Percentiles rank a stretch among this genome's conserved stretches.
Conservation (phyloP, 30 jellyfish, hydroid and myxozoan species). For the Rhopilema esculentum region DNA sequence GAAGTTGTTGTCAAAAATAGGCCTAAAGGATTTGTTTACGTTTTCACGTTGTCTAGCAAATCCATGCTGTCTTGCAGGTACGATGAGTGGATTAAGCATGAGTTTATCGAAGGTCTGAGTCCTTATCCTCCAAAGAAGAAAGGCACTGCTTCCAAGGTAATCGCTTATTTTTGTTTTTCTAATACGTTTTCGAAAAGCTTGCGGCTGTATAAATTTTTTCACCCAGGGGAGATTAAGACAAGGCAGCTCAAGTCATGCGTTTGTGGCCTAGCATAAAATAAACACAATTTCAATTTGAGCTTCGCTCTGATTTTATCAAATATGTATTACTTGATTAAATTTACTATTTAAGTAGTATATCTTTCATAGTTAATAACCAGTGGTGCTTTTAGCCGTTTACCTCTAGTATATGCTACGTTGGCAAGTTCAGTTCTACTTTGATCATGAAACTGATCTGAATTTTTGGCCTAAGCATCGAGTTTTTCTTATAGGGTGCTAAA, state of each 20-base stretch:
- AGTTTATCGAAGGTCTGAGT: conserved; percentile 86
- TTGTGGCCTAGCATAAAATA: neutral
- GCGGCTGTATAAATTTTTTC: too few species aligned
- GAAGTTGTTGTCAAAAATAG: neutral
- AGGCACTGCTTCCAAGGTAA: conserved; percentile 50
- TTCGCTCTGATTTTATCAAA: too few species aligned
- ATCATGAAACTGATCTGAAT: too few species aligned
- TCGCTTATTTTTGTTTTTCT: neutral
- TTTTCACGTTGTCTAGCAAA: neutral
- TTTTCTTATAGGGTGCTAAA: conserved; percentile 15
- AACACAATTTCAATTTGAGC: neutral
- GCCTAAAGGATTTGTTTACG: neutral
- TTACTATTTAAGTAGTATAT: too few species aligned
- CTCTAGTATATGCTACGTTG: too few species aligned
- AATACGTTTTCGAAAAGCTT: neutral
- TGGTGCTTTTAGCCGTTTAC: too few species aligned
- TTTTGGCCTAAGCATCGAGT: neutral
- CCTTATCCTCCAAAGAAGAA: conserved; percentile 76
- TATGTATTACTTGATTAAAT: too few species aligned
- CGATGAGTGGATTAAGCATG: conserved; percentile 98
- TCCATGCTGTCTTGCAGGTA: conserved; percentile 52
- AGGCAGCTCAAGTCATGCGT: neutral
- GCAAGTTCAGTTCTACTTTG: too few species aligned
- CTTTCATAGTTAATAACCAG: too few species aligned
- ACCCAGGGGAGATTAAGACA: too few species aligned